Percentiles rank a stretch among this genome's conserved stretches.
These are phyloP conservation scores for Tenualosa thibaudeaui DNA, from an alignment of 2,797 vertebrate species.

Conservation along the genomic window DNA sequence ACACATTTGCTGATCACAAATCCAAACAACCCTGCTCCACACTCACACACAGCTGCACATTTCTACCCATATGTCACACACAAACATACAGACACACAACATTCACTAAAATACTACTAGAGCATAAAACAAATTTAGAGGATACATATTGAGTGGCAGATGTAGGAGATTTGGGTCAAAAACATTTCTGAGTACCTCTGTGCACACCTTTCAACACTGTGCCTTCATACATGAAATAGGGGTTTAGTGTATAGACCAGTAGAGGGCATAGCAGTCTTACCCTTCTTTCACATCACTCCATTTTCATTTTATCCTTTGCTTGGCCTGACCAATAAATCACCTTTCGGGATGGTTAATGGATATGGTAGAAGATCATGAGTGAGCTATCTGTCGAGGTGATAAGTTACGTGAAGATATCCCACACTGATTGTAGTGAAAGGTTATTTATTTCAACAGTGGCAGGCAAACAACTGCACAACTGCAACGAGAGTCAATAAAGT, in stretches of 20 bases:
- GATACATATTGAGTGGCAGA: not conserved
- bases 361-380: conserved; percentile 83
- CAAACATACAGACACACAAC: not conserved
- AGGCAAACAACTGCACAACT: not conserved
- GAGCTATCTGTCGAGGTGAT: conserved; percentile 80
- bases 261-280: conserved; percentile 82
- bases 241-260: conserved; percentile 54
- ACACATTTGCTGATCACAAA: not conserved
- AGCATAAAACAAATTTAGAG: not conserved
- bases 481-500: conserved; percentile 69
- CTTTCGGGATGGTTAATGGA: conserved; percentile 80
- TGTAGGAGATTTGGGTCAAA: not conserved
- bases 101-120: not conserved
- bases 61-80: not conserved
- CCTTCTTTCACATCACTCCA: conserved; percentile 48
- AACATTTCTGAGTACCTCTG: not conserved
- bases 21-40: too few relatives aligned
- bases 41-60: not conserved
- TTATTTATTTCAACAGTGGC: conserved; percentile 81
- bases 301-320: conserved; percentile 52
- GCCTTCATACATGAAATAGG: not conserved
- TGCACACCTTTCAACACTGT: not conserved
- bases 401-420: conserved; percentile 82
- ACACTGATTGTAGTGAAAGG: conserved; percentile 82
- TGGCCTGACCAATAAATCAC: conserved; percentile 81